phyloP scores from a whole-genome alignment of 1,140 invertebrate species.

The Melanaphis sacchari region DNA sequence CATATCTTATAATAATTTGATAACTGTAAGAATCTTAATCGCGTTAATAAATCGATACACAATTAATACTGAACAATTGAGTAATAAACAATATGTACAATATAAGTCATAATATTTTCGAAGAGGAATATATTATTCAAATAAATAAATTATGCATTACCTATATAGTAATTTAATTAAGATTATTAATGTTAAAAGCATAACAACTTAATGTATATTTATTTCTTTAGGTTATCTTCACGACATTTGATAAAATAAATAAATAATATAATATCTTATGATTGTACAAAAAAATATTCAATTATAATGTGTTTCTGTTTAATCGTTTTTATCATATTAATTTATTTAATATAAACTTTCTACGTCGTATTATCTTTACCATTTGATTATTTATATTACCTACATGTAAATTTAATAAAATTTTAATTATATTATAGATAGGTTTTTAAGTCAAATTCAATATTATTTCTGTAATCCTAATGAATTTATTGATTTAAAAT shows the following conservation, averaged over 20 bases:
- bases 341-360: background rate
- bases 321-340: background rate
- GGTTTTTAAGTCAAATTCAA: background rate
- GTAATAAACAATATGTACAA: too few relatives aligned
- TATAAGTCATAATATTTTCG: background rate
- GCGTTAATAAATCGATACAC: too few relatives aligned
- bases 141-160: background rate
- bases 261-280: background rate
- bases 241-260: background rate
- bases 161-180: background rate
- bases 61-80: too few relatives aligned
- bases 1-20: too few relatives aligned
- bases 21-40: too few relatives aligned
- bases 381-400: background rate
- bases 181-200: background rate
- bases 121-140: background rate
- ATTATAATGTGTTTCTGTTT: background rate
- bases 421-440: background rate
- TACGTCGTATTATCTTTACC: background rate
- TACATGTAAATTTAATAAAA: background rate
- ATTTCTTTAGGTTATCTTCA: background rate
- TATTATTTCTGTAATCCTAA: background rate
- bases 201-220: background rate
- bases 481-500: background rate
- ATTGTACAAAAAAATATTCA: background rate